These are phyloP conservation scores for Myotis myotis DNA, from an alignment of 2,797 vertebrate species.

Conservation along the genomic window DNA sequence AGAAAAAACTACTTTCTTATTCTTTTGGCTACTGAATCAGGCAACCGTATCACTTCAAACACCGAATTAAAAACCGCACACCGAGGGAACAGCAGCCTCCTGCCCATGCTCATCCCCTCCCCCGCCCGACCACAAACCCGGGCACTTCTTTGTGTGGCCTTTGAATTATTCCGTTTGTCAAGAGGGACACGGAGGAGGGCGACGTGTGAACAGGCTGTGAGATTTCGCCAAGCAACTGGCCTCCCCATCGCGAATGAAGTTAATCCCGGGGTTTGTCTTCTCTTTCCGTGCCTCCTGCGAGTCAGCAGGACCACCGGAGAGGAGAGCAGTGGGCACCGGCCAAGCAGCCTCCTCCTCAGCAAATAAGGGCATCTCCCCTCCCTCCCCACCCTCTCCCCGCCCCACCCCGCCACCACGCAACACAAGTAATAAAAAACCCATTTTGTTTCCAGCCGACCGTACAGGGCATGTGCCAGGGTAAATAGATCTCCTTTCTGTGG, in stretches of 20 bases:
- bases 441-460: constrained; percentile 70
- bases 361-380: constrained; percentile 41
- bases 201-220: neutral
- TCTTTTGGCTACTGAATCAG: neutral
- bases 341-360: constrained; percentile 45
- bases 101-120: rapidly evolving
- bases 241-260: neutral
- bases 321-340: neutral
- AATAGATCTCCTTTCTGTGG: constrained; percentile 71
- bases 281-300: neutral
- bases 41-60: neutral
- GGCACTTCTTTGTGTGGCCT: neutral
- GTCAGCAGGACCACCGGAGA: neutral
- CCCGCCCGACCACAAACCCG: neutral
- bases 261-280: constrained; percentile 35
- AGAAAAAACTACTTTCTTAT: neutral
- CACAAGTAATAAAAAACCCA: constrained; percentile 47
- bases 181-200: neutral
- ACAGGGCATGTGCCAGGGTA: constrained; percentile 64
- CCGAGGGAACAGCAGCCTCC: rapidly evolving
- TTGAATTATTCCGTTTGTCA: neutral
- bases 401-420: neutral
- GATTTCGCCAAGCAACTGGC: neutral
- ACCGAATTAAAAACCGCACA: neutral
- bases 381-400: rapidly evolving